A percentile compares a stretch with the other conserved stretches of the same genome.
Conservation (phyloP, 2,888 invertebrate species). For the Sphaerophoria rueppellii region DNA sequence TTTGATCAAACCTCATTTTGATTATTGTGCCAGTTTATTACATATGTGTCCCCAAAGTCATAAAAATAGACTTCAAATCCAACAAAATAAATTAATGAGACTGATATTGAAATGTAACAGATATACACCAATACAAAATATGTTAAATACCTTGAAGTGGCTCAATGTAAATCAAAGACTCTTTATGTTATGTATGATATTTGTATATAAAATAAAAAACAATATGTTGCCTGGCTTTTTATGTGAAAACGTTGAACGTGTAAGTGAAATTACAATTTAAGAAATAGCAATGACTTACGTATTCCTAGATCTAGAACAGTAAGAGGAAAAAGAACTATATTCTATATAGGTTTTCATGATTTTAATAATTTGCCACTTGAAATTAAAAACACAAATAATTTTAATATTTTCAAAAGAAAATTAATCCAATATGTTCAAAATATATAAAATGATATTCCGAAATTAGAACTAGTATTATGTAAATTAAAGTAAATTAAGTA, state of each 20-base stretch:
- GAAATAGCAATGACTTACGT: no score
- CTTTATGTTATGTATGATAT: no score
- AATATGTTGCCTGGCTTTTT: no score
- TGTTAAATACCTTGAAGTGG: not conserved
- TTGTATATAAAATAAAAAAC: no score
- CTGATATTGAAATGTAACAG: not conserved
- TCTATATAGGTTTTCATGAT: not conserved
- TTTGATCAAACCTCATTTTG: constrained; percentile 12
- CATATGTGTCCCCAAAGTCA: constrained; percentile 6
- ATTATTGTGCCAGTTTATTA: constrained; percentile 12
- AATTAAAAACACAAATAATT: not conserved
- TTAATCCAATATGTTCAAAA: not conserved
- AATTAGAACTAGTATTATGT: no score
- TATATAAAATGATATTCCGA: no score
- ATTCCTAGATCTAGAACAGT: no score
- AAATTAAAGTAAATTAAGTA: not conserved
- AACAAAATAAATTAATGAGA: not conserved
- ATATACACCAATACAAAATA: not conserved
- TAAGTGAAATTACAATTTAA: no score
- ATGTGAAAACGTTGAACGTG: no score
- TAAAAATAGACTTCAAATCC: constrained; percentile 1
- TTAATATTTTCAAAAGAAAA: not conserved
- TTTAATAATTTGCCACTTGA: not conserved
- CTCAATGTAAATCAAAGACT: no score
- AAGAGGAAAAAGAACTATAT: not conserved